Evolutionary conservation across 1,140 invertebrate genomes (phyloP).

Genomic region (Samia ricini): DNA sequence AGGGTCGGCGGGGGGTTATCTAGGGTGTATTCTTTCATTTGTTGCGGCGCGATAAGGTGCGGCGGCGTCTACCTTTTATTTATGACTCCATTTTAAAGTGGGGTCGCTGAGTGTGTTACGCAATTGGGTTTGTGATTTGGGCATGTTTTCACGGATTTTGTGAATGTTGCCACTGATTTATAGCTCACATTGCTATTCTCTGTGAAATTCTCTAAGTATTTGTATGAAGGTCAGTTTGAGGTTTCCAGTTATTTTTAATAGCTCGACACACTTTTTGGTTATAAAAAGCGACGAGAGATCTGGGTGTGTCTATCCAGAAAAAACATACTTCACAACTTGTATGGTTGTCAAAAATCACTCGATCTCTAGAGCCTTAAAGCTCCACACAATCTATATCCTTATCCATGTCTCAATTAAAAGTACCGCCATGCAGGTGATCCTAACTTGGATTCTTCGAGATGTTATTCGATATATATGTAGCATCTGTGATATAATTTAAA

Average conservation of each 20-base stretch:
- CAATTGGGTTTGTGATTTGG: conserved; percentile 52
- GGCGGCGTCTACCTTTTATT: conserved; percentile 64
- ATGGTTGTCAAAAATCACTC: no score
- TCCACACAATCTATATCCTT: no score
- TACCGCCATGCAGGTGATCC: no score
- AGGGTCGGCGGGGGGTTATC: conserved; percentile 11
- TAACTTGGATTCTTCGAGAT: no score
- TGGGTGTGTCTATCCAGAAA: no score
- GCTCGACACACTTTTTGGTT: no score
- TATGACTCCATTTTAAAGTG: conserved; percentile 73
- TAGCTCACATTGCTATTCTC: not conserved
- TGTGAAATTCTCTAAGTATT: not conserved
- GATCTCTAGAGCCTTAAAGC: no score
- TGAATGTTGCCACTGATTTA: conserved; percentile 10
- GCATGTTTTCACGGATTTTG: conserved; percentile 11
- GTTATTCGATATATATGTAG: no score
- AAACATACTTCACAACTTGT: no score
- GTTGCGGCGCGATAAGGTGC: conserved; percentile 72
- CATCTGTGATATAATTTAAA: no score
- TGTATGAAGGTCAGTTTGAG: not conserved
- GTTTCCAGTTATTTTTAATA: not conserved
- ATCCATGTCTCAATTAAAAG: no score
- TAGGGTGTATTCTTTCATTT: conserved; percentile 65
- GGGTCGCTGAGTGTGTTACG: conserved; percentile 56
- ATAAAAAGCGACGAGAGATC: no score